Evolutionary conservation across 2,113 vertebrate species (phyloP).

Genomic region (Vimba vimba): DNA sequence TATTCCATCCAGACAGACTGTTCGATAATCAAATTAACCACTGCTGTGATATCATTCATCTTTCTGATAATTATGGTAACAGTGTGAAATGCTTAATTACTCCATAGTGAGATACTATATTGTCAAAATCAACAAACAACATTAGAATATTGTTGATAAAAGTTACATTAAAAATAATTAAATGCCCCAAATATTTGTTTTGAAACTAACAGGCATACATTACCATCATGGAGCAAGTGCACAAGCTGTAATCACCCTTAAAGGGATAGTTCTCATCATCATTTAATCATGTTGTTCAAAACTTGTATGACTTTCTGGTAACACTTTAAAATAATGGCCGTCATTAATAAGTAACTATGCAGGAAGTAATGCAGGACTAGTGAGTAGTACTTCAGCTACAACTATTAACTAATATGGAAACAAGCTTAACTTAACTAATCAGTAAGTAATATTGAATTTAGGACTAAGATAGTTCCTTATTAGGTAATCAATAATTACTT

Average conservation of each 20-base stretch:
- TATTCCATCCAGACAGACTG: neutral
- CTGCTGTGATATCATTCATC: slow-evolving; percentile 35
- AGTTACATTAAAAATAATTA: neutral
- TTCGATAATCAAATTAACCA: neutral
- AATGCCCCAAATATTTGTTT: neutral
- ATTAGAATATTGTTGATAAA: neutral
- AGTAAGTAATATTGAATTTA: too few relatives aligned
- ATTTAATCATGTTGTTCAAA: too few relatives aligned
- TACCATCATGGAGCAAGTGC: neutral
- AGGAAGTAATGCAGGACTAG: too few relatives aligned
- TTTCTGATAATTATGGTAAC: slow-evolving; percentile 2
- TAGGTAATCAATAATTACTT: too few relatives aligned
- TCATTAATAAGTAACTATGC: too few relatives aligned
- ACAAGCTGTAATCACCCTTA: neutral
- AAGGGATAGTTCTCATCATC: neutral
- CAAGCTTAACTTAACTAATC: too few relatives aligned
- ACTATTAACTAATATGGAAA: too few relatives aligned
- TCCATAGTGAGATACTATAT: slow-evolving; percentile 12
- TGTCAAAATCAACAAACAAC: neutral
- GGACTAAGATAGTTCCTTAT: too few relatives aligned
- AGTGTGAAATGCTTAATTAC: neutral
- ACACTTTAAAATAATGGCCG: too few relatives aligned
- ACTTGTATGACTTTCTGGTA: too few relatives aligned
- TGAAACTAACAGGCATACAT: neutral
- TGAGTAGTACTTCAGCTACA: too few relatives aligned